A percentile compares a stretch with the other conserved stretches of the same genome.
These are phyloP conservation scores for Chaenocephalus aceratus DNA, from an alignment of 2,113 vertebrate species.

Conservation along the genomic window DNA sequence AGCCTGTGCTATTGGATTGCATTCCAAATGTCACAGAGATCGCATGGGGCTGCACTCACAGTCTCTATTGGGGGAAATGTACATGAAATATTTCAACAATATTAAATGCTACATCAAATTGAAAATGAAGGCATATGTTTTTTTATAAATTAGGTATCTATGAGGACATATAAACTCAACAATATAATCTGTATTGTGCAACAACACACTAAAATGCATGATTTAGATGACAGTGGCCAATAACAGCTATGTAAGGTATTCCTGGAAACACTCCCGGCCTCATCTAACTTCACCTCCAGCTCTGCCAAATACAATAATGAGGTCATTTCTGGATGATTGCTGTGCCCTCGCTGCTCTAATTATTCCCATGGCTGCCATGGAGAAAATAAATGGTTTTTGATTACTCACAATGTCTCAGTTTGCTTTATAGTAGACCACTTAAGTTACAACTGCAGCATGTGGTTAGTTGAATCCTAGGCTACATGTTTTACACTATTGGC, in stretches of 20 bases:
- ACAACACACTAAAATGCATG: constrained; percentile 19
- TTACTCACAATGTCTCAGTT: constrained; percentile 31
- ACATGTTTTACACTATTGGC: neutral
- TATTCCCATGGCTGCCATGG: constrained; percentile 12
- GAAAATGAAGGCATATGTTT: neutral
- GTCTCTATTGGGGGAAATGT: neutral
- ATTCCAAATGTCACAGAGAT: constrained; percentile 61
- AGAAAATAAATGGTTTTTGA: neutral
- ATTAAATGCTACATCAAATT: neutral
- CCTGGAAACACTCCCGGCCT: constrained; percentile 28
- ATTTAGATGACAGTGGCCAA: constrained; percentile 18
- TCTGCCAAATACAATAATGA: constrained; percentile 59
- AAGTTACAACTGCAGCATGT: constrained; percentile 3
- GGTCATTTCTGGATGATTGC: constrained; percentile 17
- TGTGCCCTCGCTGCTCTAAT: constrained; percentile 23
- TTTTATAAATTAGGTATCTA: neutral
- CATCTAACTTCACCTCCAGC: neutral
- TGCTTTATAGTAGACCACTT: constrained; percentile 7
- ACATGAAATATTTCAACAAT: neutral
- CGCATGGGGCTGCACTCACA: constrained; percentile 19
- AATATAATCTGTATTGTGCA: constrained; percentile 4
- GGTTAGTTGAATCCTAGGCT: neutral
- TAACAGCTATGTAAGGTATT: constrained; percentile 40
- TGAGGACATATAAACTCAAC: constrained; percentile 6
- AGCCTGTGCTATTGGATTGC: constrained; percentile 61